Evolutionary conservation across 2,797 vertebrate genomes (phyloP), one percentile per base, ranked within the genome.

Genomic region (Ptychobarbus kaznakovi): DNA sequence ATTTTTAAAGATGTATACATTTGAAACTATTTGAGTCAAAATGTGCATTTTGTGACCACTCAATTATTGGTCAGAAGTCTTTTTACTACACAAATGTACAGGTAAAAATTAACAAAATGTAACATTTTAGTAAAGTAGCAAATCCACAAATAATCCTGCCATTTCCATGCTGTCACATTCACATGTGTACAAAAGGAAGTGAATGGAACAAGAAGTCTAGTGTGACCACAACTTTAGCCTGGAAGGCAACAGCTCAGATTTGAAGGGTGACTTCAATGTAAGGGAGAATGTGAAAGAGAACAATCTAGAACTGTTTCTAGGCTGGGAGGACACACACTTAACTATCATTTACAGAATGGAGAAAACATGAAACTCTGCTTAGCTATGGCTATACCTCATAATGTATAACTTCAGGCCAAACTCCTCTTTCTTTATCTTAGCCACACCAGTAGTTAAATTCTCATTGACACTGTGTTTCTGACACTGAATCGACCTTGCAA

Each of bases 311-410:
- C 35, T 68, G 35, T 61, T 20, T 81, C 65, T 68, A 81, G 79
- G 65, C 22, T 56, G 80, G 35, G 35, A 56, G 35, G 38, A n/a
- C 49, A 15, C 82, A 63, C 66, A 76, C 58, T 74, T 42, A 76
- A 80, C 40, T 44, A 73, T 79, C 53, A 69, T 65, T 69, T 72
- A 46, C 80, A 81, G 35, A 73, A 72, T 77, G 83, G 83, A 32
- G 56, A 85, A 69, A 82, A 72, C 53, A 82, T 35, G 42, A 76
- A 46, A 63, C 6, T 42, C 20, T 84, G 46, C 42, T 56, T 75
- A 70, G 74, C 72, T 87, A 56, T 84, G 66, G 63, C 75, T 82
- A 86, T 53, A 79, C 68, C 46, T 78, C 56, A 70, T 53, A 69
- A 46, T 28, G 42, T 40, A 76, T 16, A 80, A 51, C 77, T 83